Evolutionary conservation across 2,113 vertebrate genomes (phyloP).

Genomic region (Columba livia): DNA sequence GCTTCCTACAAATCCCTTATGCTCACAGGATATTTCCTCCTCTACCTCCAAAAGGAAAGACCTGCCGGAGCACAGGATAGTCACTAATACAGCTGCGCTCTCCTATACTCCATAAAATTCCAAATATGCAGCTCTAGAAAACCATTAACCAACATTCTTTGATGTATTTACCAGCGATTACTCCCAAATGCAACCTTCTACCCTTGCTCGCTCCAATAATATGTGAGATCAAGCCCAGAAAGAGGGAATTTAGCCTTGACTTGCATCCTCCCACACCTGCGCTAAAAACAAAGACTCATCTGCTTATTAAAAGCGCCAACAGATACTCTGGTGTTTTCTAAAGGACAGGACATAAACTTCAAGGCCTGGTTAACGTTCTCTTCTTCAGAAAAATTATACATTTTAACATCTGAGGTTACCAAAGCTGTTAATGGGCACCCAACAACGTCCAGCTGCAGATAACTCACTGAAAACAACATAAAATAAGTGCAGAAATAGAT

Average conservation of each 20-base stretch:
- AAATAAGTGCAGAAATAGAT: not conserved
- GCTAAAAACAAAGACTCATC: not conserved
- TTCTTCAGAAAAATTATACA: rapidly evolving
- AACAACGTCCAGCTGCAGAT: not conserved
- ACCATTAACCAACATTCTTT: not conserved
- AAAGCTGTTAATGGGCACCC: not conserved
- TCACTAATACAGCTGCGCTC: not conserved
- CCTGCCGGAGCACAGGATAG: not conserved
- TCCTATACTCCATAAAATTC: not conserved
- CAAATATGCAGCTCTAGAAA: not conserved
- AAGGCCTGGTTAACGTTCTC: not conserved
- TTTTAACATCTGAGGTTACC: not conserved
- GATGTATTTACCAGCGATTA: not conserved
- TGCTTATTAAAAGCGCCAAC: not conserved
- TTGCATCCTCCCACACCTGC: not conserved
- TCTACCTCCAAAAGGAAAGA: not conserved
- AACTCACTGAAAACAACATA: not conserved
- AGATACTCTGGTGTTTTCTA: not conserved
- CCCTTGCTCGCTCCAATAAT: not conserved
- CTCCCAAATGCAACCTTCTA: not conserved
- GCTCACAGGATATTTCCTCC: rapidly evolving
- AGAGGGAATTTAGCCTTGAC: not conserved
- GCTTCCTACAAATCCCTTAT: not conserved
- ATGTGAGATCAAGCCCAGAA: rapidly evolving
- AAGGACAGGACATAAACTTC: not conserved